These are phyloP conservation scores for Cheilosia vulpina DNA, from an alignment of 2,888 invertebrate genomes.

Conservation along the genomic window DNA sequence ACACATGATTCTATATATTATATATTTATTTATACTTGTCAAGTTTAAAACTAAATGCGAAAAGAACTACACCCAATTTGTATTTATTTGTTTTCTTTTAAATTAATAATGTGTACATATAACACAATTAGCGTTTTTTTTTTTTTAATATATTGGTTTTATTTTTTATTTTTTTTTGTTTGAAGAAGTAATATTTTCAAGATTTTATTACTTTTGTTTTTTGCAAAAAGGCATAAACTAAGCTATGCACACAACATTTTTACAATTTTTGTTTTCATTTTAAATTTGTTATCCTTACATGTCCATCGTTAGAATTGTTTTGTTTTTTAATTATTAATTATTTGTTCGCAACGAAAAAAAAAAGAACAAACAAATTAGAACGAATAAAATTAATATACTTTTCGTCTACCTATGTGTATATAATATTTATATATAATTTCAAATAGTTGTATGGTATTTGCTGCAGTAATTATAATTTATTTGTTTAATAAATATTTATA, in stretches of 20 bases:
- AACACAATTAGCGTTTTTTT: slow-evolving; percentile 69
- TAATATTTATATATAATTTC: slow-evolving; percentile 65
- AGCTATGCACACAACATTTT: slow-evolving; percentile 69
- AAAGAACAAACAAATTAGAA: slow-evolving; percentile 26
- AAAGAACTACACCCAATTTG: slow-evolving; percentile 65
- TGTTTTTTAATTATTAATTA: slow-evolving; percentile 29
- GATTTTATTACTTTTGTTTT: slow-evolving; percentile 35
- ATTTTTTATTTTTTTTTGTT: slow-evolving; percentile 15
- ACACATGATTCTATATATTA: slow-evolving; percentile 71
- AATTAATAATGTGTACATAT: slow-evolving; percentile 65
- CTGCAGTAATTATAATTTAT: slow-evolving; percentile 53
- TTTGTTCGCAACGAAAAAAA: slow-evolving; percentile 61
- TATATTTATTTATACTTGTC: slow-evolving; percentile 36
- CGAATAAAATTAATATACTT: slow-evolving; percentile 60
- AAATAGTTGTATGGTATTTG: slow-evolving; percentile 66
- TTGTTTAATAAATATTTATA: slow-evolving; percentile 63
- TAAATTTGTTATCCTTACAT: slow-evolving; percentile 37
- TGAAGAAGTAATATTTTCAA: slow-evolving; percentile 47
- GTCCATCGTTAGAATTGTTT: slow-evolving; percentile 34
- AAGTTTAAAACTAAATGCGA: slow-evolving; percentile 57
- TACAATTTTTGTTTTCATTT: slow-evolving; percentile 28
- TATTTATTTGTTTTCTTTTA: slow-evolving; percentile 23
- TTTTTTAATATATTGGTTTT: slow-evolving; percentile 39
- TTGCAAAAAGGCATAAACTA: slow-evolving; percentile 62
- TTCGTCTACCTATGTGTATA: slow-evolving; percentile 73